These are phyloP conservation scores for Florisuga fusca DNA, from an alignment of 2,797 vertebrate genomes.

Conservation along the genomic window DNA sequence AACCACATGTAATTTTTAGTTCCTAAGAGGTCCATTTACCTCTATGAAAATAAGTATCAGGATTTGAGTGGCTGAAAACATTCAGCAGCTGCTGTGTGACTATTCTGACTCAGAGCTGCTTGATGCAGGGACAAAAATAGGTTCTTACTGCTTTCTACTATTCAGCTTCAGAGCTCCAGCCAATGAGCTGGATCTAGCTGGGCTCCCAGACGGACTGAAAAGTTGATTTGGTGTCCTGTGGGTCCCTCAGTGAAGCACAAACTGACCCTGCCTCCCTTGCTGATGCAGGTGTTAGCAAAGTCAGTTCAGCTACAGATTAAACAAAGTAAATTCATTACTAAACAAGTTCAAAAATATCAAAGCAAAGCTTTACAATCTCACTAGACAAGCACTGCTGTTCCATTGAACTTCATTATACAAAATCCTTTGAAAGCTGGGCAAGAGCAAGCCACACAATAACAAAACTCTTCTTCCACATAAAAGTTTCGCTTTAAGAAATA, in stretches of 20 bases:
- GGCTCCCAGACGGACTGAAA: not conserved
- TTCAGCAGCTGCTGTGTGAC: constrained; percentile 30
- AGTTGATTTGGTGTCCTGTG: not conserved
- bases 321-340: not conserved
- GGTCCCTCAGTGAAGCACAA: not conserved
- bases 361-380: not conserved
- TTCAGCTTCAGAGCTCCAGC: not conserved
- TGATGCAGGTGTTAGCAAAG: not conserved
- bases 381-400: not conserved
- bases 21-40: constrained; percentile 27
- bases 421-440: not conserved
- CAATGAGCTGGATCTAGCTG: not conserved
- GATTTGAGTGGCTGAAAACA: constrained; percentile 23
- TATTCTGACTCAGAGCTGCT: constrained; percentile 49
- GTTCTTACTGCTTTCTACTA: constrained; percentile 27
- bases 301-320: not conserved
- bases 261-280: not conserved
- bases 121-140: not conserved
- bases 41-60: not conserved
- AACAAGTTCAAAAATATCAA: not conserved
- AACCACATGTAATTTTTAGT: constrained; percentile 2
- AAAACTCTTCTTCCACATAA: constrained; percentile 6
- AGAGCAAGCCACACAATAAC: not conserved
- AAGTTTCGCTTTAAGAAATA: constrained; percentile 48
- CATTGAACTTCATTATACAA: not conserved